These are phyloP conservation scores for Crotalus horridus DNA, from an alignment of 2,113 vertebrate genomes.

Conservation along the genomic window DNA sequence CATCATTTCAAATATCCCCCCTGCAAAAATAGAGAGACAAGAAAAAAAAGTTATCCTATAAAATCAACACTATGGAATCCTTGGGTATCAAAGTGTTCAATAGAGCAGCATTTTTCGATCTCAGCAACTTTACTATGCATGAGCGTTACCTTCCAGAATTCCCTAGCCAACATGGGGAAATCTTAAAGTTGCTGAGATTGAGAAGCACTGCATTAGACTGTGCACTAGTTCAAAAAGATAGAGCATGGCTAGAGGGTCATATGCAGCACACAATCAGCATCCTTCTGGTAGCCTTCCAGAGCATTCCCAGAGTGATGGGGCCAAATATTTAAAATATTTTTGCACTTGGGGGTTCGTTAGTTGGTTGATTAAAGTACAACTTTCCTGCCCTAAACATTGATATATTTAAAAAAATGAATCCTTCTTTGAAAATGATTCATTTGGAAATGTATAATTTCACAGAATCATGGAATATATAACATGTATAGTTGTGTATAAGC, in stretches of 20 bases:
- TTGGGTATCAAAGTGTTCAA: background rate
- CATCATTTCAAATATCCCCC: slow-evolving; percentile 96
- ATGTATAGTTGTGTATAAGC: background rate
- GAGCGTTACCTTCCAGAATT: background rate
- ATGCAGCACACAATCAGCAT: background rate
- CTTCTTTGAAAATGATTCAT: background rate
- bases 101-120: background rate
- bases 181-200: background rate
- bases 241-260: background rate
- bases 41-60: slow-evolving; percentile 18
- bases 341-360: background rate
- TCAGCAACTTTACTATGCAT: background rate
- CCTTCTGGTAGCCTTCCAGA: background rate
- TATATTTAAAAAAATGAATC: background rate
- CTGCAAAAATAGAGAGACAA: slow-evolving; percentile 73
- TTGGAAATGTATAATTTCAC: background rate
- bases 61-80: background rate
- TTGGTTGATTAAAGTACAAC: background rate
- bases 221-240: background rate
- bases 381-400: background rate
- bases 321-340: background rate
- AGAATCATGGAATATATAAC: background rate
- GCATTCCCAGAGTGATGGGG: background rate
- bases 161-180: background rate
- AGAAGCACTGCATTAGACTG: background rate